These are phyloP conservation scores for Lasioglossum albipes DNA, from an alignment of 1,140 invertebrate genomes.

Conservation along the genomic window DNA sequence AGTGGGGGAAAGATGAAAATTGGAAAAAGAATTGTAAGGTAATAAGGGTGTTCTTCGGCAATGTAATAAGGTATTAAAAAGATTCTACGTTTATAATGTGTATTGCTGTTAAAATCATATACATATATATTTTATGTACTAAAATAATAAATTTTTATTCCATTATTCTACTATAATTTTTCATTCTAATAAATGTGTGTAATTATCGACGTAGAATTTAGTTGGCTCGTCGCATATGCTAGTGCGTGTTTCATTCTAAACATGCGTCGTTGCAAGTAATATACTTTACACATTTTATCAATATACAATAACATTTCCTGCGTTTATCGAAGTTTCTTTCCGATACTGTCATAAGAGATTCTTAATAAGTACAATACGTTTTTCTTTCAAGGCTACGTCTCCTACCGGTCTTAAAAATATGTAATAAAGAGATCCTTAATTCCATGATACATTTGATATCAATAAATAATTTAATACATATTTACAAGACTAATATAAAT, in stretches of 20 bases:
- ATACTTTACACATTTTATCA: conserved; percentile 4
- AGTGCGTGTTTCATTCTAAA: background rate
- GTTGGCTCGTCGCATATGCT: background rate
- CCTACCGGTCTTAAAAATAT: conserved; percentile 7
- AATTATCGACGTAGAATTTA: background rate
- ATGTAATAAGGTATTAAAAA: conserved; percentile 37
- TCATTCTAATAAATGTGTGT: background rate
- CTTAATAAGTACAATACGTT: background rate
- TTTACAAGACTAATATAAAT: conserved; percentile 36
- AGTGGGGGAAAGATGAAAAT: background rate
- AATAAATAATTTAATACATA: conserved; percentile 56
- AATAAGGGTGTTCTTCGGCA: conserved; percentile 52
- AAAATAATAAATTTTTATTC: conserved; percentile 64
- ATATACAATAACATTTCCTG: background rate
- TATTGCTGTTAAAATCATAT: conserved; percentile 61
- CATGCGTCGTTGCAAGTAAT: background rate
- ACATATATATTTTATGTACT: conserved; percentile 67
- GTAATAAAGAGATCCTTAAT: conserved; percentile 34
- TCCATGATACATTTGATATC: conserved; percentile 21
- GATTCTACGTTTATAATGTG: conserved; percentile 52
- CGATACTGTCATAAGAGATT: background rate
- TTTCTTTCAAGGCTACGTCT: conserved; percentile 18
- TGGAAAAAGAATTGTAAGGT: conserved; percentile 42
- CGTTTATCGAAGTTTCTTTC: background rate
- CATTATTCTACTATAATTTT: conserved; percentile 44